Base-by-base conservation (phyloP, 2,888 invertebrate species). In the Limnephilus lunatus region DNA sequence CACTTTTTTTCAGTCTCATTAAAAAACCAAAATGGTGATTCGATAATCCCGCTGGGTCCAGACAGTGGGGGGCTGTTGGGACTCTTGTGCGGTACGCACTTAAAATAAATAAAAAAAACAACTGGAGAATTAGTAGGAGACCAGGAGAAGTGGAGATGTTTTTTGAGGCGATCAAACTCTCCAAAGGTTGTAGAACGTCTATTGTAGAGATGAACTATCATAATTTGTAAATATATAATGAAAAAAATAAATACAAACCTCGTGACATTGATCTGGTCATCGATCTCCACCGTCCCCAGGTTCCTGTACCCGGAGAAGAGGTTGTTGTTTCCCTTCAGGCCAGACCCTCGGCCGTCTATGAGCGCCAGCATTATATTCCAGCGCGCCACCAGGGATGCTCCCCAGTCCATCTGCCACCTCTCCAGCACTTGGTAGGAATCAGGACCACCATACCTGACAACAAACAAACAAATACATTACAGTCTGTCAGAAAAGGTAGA, bases 311-410 rank as follows among this genome's bases (percentile, higher is more conserved):
- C 96, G 9, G 98, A 96, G 95, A 99, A 98, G 94, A 98, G 96
- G 94, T 98, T 97, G 90, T 97, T 97, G 94, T 98, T 98, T 44
- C 99, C 99, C 94, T 98, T 97, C 89, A 98, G 96, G 0, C 98
- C 98, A 0, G 98, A 98, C 12, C 99, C 99, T 91, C 99, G 96
- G 0, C 98, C 98, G 96, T 99, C 99, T 93, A 99, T 99, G 94
- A 97, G 97, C 0, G 98, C 99, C 94, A 99, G 98, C 92, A 99
- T 98, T 94, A 99, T 97, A 94, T 98, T 98, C 95, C 97, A 98
- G 93, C 98, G 97, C 31, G 98, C 97, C 31, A 98, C 97, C 88
- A 99, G 96, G 94, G 98, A 99, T 81, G 98, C 97, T 92, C 98
- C 98, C 98, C 99, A 99, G 95, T 98, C 98, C 32, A 99, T 94